A percentile compares a stretch with the other conserved stretches of the same genome.
Conservation (phyloP, 2,797 vertebrate genomes). For the Lagorchestes hirsutus region DNA sequence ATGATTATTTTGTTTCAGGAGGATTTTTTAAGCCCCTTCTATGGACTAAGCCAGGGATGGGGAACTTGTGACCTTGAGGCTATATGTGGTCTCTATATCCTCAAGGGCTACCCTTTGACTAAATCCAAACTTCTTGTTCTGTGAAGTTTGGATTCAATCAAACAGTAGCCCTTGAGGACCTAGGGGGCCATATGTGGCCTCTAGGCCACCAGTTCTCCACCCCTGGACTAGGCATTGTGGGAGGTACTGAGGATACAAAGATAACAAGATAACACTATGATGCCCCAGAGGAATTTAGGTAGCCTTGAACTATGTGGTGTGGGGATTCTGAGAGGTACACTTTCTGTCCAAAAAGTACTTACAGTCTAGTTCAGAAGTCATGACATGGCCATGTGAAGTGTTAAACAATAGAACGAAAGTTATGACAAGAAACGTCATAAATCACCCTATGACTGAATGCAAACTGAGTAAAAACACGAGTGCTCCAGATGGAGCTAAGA, state of each 20-base stretch:
- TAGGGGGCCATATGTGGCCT: too few species aligned
- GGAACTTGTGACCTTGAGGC: too few species aligned
- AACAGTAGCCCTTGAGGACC: too few species aligned
- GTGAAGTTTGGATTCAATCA: too few species aligned
- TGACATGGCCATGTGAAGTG: not conserved
- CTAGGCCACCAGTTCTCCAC: too few species aligned
- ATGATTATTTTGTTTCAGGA: not conserved
- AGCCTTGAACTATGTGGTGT: not conserved
- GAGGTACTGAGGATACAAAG: not conserved
- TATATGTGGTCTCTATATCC: too few species aligned
- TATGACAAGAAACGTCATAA: not conserved
- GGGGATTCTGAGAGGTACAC: not conserved
- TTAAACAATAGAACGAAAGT: not conserved
- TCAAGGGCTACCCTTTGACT: too few species aligned
- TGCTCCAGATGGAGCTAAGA: not conserved
- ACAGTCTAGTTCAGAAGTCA: not conserved
- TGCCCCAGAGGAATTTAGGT: not conserved
- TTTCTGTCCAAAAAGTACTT: not conserved
- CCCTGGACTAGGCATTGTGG: not conserved
- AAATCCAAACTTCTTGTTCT: too few species aligned
- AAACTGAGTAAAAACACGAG: not conserved
- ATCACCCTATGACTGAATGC: not conserved
- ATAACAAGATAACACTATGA: accelerated
- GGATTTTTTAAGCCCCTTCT: not conserved
- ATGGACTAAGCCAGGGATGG: not conserved